A percentile compares a stretch with the other conserved stretches of the same genome.
Evolutionary conservation across 1,140 invertebrate species (phyloP).

Genomic region (Pomacea maculata): DNA sequence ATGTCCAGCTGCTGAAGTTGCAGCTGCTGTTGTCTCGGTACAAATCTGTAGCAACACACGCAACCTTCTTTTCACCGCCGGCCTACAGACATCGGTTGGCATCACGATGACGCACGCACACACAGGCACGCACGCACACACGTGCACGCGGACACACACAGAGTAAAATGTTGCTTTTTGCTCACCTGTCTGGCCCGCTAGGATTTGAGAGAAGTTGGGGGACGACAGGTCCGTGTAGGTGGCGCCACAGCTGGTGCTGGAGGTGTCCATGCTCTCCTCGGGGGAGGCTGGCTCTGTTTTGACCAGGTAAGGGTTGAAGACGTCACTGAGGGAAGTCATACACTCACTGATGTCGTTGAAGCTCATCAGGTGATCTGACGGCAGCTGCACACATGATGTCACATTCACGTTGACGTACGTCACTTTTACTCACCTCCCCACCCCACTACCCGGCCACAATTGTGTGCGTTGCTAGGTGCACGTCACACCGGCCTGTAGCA

Average conservation of each 20-base stretch:
- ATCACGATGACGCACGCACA: slow-evolving; percentile 30
- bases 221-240: slow-evolving; percentile 5
- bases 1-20: slow-evolving; percentile 44
- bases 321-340: not conserved
- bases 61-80: too few species aligned
- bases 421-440: too few species aligned
- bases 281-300: not conserved
- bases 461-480: too few species aligned
- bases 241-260: not conserved
- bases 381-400: not conserved
- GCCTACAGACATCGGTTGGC: too few species aligned
- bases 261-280: not conserved
- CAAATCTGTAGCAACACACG: not conserved
- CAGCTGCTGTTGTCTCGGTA: not conserved
- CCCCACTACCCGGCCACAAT: too few species aligned
- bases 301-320: not conserved
- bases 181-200: slow-evolving; percentile 9
- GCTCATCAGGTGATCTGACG: not conserved
- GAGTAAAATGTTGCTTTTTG: too few species aligned
- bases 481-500: too few species aligned
- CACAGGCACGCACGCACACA: slow-evolving; percentile 30
- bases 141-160: slow-evolving; percentile 27
- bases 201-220: slow-evolving; percentile 8
- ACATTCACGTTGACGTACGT: too few species aligned
- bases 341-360: not conserved